Base-by-base conservation (phyloP, 1,140 invertebrate genomes). In the Musca domestica region DNA sequence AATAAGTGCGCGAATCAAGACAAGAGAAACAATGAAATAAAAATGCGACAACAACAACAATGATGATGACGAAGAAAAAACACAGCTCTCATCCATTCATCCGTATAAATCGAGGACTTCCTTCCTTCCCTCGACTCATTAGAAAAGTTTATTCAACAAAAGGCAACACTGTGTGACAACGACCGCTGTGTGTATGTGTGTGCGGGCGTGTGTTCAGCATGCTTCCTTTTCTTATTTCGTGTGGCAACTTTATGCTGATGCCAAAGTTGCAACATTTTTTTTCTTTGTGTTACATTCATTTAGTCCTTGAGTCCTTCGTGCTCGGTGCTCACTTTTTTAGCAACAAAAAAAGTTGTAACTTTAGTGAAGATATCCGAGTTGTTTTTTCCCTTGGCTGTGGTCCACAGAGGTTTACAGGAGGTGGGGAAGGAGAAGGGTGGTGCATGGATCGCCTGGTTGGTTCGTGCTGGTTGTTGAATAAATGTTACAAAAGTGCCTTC, bases 401-500 rank as follows among this genome's bases (percentile, higher is more conserved):
- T 51, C 48, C 56, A 61, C 17, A 61, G 10, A 19, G 19, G 25
- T 14, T 23, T n/a, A n/a, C n/a, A n/a, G n/a, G n/a, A n/a, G n/a
- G 17, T 48, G 48, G 48, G 17, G n/a, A n/a, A n/a, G n/a, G n/a
- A n/a, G n/a, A n/a, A n/a, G 17, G 4, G 48, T 51, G 48, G 2
- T 19, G 48, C 4, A 9, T 19, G n/a, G 17, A 20, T 5, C 9
- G 48, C 6, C 2, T 12, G 20, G 4, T 19, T 51, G 17, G 51
- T 27, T 63, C 14, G 58, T 17, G 27, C 20, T 48, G 19, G 46
- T 41, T 65, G 20, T 47, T 25, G 12, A 12, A 66, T 25, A 69
- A 73, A 73, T 70, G 68, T 69, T 69, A 71, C 72, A 77, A 58
- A 77, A 79, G 77, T 80, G 77, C 77, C 77, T 80, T 80, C 77